Conservation (phyloP, 1,140 invertebrate species). For the Onthophagus taurus region DNA sequence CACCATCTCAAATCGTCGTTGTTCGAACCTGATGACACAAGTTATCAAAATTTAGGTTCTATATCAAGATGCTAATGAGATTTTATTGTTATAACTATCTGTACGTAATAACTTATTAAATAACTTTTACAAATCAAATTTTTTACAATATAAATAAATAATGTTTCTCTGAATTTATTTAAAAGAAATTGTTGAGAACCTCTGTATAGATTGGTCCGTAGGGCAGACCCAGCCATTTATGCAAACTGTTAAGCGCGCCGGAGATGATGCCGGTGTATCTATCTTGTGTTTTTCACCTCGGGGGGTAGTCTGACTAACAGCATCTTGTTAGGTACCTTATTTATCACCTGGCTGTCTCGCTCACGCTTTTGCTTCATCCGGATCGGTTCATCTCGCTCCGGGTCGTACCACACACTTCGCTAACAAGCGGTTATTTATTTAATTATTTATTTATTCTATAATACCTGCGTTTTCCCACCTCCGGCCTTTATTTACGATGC, state of each 20-base stretch:
- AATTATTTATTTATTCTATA: conserved; percentile 41
- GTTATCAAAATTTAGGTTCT: too few relatives aligned
- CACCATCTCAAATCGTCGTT: too few relatives aligned
- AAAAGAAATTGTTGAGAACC: neutral
- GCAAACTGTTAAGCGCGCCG: conserved; percentile 11
- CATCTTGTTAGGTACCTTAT: conserved; percentile 38
- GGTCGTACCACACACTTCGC: conserved; percentile 35
- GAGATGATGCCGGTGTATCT: conserved; percentile 14
- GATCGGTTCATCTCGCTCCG: conserved; percentile 3
- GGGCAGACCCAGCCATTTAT: conserved; percentile 4
- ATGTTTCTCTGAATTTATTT: neutral
- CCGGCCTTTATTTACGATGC: conserved; percentile 36
- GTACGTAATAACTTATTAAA: too few relatives aligned
- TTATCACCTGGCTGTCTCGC: conserved; percentile 29
- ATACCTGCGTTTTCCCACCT: conserved; percentile 39
- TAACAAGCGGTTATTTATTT: conserved; percentile 40
- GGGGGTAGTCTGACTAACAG: conserved; percentile 36
- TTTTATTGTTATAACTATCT: too few relatives aligned
- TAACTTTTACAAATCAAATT: too few relatives aligned
- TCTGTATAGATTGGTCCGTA: neutral
- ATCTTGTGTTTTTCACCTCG: conserved; percentile 32
- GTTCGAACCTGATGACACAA: too few relatives aligned
- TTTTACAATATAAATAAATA: too few relatives aligned
- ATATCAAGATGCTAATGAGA: too few relatives aligned
- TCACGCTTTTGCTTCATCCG: neutral